These are phyloP conservation scores for Rynchops niger DNA, from an alignment of 2,113 vertebrate species.

Conservation along the genomic window DNA sequence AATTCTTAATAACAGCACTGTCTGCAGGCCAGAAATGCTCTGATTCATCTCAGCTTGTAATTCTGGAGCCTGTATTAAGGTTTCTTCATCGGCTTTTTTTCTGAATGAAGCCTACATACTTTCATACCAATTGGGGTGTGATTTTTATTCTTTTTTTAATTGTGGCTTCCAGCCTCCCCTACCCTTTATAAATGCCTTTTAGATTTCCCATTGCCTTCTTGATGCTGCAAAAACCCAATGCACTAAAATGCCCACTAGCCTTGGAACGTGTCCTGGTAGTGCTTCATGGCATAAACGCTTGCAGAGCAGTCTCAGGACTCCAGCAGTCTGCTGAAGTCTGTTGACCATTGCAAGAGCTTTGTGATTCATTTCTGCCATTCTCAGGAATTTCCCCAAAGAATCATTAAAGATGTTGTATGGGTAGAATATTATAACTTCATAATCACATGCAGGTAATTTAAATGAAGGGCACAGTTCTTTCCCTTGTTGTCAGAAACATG, in stretches of 20 bases:
- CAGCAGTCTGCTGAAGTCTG: neutral
- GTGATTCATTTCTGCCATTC: neutral
- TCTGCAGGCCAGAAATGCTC: constrained; percentile 44
- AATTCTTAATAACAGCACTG: constrained; percentile 52
- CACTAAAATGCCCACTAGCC: neutral
- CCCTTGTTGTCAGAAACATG: neutral
- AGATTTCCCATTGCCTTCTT: neutral
- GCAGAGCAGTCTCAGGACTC: neutral
- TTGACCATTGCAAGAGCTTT: neutral
- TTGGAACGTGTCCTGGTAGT: neutral
- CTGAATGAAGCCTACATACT: constrained; percentile 40
- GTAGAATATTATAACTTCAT: neutral
- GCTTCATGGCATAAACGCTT: neutral
- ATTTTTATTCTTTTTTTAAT: neutral
- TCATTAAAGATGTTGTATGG: neutral
- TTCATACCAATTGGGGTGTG: neutral
- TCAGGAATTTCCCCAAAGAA: neutral
- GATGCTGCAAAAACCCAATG: neutral
- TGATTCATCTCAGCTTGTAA: constrained; percentile 50
- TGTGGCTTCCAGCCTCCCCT: neutral
- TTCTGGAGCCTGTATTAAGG: constrained; percentile 8
- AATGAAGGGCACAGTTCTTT: neutral
- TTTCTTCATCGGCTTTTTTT: constrained; percentile 21
- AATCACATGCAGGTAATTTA: neutral
- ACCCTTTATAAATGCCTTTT: neutral